Base-by-base conservation (phyloP, 1,140 invertebrate species). In the Apolygus lucorum region DNA sequence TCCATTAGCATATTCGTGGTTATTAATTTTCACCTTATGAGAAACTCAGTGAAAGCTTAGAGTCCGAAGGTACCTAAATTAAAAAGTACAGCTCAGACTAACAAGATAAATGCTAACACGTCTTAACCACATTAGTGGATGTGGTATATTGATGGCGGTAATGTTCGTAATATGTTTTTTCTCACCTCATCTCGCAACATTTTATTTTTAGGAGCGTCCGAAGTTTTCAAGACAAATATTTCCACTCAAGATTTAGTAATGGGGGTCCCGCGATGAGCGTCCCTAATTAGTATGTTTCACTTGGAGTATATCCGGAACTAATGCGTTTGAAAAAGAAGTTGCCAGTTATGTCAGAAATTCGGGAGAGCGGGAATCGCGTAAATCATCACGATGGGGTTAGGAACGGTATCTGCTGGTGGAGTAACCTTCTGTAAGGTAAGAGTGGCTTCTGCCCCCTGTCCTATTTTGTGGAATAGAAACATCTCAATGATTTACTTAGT, bases 111-210 rank as follows among this genome's bases (percentile, higher is more conserved):
- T 59, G 54, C 11, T 59, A 11, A 13, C 11, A 24, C 54, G 54
- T 59, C 54, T 22, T 59, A 24, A 59, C 11, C 54, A 14, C 54
- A 17, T 59, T 59, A 59, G 54, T 24, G 11, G 54, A 14, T 17
- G 54, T 4, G 4, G 54, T 59, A 11, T 59, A 59, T 59, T 59
- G 22, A 59, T 59, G 54, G 22, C 54, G 54, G 54, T 59, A 59
- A 59, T 59, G 54, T 59, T 14, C 54, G 11, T 24, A 59, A 59
- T 59, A 13, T 11, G 8, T 59, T 59, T 59, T 59, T 59, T 59
- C 54, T 59, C 54, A 59, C 54, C 22, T 59, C 34, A 42, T 8
- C 34, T 4, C 4, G 34, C 4, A 42, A 42, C 34, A 42, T 42
- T 42, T 42, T 42, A 42, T 17, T 42, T 17, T 42, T 42, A 42